Percentiles rank a stretch among this genome's conserved stretches.
phyloP scores from a whole-genome alignment of 2,797 vertebrate species.

The Oophaga sylvatica region DNA sequence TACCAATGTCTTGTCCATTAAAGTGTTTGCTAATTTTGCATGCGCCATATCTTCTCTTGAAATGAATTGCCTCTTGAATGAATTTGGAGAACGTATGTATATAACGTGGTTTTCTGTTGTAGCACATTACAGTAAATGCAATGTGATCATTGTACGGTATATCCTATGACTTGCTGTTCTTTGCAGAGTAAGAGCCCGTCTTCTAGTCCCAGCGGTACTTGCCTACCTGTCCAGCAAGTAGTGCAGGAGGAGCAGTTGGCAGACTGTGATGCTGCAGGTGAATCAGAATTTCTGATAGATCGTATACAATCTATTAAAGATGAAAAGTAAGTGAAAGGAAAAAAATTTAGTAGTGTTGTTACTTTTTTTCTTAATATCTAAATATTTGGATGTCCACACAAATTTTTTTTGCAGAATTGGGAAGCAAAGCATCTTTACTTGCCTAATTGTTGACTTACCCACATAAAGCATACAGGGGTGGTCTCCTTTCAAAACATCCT shows the following conservation, averaged over 20 bases:
- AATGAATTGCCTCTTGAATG: background rate
- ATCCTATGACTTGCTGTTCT: background rate
- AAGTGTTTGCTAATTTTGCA: background rate
- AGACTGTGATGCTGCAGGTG: slow-evolving; percentile 78
- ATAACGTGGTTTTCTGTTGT: background rate
- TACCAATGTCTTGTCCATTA: slow-evolving; percentile 4
- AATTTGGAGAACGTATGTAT: background rate
- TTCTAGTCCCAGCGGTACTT: slow-evolving; percentile 47
- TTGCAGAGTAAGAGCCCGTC: slow-evolving; percentile 74
- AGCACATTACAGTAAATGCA: background rate
- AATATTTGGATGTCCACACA: no score
- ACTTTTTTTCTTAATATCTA: no score
- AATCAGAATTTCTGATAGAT: slow-evolving; percentile 86
- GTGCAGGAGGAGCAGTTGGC: slow-evolving; percentile 84
- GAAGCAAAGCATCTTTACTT: no score
- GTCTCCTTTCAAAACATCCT: no score
- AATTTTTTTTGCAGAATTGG: no score
- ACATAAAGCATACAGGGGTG: no score
- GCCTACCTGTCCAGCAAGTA: slow-evolving; percentile 70
- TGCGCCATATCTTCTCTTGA: background rate
- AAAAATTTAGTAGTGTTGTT: background rate
- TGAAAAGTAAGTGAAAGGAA: slow-evolving; percentile 83
- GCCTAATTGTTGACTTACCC: no score
- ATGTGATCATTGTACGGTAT: background rate
- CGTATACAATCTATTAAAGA: slow-evolving; percentile 94